Evolutionary conservation across 1,140 invertebrate species (phyloP).

Genomic region (Cecropterus lyciades): DNA sequence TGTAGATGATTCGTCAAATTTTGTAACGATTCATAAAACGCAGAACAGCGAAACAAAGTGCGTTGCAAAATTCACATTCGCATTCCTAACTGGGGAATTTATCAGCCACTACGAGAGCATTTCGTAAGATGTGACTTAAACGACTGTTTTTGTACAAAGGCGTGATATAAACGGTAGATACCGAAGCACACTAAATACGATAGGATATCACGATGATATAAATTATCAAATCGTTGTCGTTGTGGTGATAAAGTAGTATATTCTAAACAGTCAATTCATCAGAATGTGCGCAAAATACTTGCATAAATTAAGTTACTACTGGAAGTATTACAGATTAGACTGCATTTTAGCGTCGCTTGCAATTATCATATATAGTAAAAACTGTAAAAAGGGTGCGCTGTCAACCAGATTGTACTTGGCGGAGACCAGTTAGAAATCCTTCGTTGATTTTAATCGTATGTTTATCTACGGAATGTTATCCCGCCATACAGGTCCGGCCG

Average conservation of each 20-base stretch:
- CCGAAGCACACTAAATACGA: too few relatives aligned
- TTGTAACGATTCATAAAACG: conserved; percentile 42
- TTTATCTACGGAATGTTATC: conserved; percentile 38
- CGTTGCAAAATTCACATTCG: conserved; percentile 36
- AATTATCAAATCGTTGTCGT: too few relatives aligned
- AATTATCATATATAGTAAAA: conserved; percentile 8
- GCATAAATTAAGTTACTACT: too few relatives aligned
- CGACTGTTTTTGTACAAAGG: background rate
- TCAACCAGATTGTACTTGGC: conserved; percentile 6
- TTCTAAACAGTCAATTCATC: too few relatives aligned
- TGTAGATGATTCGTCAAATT: conserved; percentile 36
- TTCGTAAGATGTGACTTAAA: conserved; percentile 9
- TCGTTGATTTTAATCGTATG: conserved; percentile 30
- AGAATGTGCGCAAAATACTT: too few relatives aligned
- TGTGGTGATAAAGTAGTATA: too few relatives aligned
- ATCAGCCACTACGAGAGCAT: conserved; percentile 1
- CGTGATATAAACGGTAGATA: background rate
- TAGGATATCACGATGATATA: too few relatives aligned
- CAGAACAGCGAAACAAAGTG: conserved; percentile 20
- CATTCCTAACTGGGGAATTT: conserved; percentile 16
- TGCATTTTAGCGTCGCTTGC: too few relatives aligned
- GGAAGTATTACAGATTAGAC: too few relatives aligned
- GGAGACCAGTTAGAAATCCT: conserved; percentile 32
- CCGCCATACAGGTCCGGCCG: conserved; percentile 34
- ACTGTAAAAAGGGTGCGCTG: conserved; percentile 18